Evolutionary conservation across 2,888 invertebrate species (phyloP), one percentile per base, ranked within the genome.

Genomic region (Leuctra nigra): DNA sequence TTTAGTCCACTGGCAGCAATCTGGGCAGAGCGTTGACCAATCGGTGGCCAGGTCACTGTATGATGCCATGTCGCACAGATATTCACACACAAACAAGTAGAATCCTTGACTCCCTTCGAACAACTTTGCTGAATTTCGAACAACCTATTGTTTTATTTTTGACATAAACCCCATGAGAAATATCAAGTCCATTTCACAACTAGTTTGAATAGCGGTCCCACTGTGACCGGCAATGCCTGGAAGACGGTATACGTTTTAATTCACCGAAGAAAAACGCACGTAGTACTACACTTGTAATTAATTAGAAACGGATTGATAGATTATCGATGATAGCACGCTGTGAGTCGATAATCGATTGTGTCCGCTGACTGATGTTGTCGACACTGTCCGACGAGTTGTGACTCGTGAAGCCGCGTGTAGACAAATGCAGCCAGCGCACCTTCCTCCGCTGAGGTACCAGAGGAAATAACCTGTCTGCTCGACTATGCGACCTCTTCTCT

Each of bases 1-100:
- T 25, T 73, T 66, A 29, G 81, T 80, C 83, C 83, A 83, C 78
- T 79, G 64, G 80, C 79, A 22, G 78, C 73, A 79, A 62, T 81
- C 80, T 71, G 79, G 79, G 68, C 79, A 79, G 56, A 83, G 75
- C 69, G 77, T 73, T 63, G 76, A 75, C 83, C 84, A 84, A 69
- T 84, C 84, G 69, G 77, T 75, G 67, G 80, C 74, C 65, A 84
- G 75, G 68, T 84, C 83, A 66, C 78, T 75, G 70, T 79, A 80
- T 69, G 77, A 80, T 66, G 83, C 83, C 83, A 83, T 83, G 41
- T 16, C 52, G 20, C 23, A 22, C 44, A 20, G 23, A 7, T 23
- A 9, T 22, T 22, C 44, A 44, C 44, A 20, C 23, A 18, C 18
- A 20, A 11, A 44, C 44, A 20, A 16, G n/a, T 23, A n/a, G n/a